Evolutionary conservation across 35 echinoderm and acorn worm genomes (phyloP).

Genomic region (Stichopus chloronotus): DNA sequence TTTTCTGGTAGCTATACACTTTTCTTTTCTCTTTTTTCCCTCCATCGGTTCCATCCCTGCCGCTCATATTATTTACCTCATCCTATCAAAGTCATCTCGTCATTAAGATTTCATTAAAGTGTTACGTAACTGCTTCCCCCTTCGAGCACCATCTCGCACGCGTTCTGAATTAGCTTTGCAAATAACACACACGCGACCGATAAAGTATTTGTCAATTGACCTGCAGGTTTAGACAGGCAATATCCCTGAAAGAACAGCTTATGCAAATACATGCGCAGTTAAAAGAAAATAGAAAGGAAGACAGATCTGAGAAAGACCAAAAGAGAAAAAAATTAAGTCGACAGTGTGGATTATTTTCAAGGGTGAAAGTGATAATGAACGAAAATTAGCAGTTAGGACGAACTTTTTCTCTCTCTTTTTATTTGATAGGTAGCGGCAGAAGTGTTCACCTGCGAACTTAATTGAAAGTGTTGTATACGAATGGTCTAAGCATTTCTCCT

Average conservation of each 20-base stretch:
- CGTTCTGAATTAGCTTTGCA: background rate
- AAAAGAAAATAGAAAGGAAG: background rate
- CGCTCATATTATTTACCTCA: background rate
- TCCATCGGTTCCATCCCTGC: background rate
- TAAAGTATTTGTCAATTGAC: background rate
- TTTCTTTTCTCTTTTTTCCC: background rate
- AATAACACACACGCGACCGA: background rate
- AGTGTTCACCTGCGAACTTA: too few species aligned
- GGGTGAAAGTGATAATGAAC: slow-evolving; percentile 6
- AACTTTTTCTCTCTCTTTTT: background rate
- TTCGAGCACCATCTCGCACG: background rate
- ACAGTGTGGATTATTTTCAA: background rate
- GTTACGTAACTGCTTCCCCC: background rate
- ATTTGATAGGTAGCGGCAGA: too few species aligned
- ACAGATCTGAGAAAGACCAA: background rate
- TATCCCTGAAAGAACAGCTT: too few species aligned
- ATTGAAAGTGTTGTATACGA: too few species aligned
- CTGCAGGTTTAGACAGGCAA: too few species aligned
- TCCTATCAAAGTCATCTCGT: background rate
- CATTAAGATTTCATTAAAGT: background rate
- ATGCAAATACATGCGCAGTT: too few species aligned
- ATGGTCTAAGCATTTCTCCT: too few species aligned
- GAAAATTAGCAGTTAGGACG: slow-evolving; percentile 31
- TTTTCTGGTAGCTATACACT: background rate
- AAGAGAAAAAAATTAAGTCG: background rate